These are phyloP conservation scores for Manis crassicaudata DNA, from an alignment of 2,797 vertebrate species.

Conservation along the genomic window DNA sequence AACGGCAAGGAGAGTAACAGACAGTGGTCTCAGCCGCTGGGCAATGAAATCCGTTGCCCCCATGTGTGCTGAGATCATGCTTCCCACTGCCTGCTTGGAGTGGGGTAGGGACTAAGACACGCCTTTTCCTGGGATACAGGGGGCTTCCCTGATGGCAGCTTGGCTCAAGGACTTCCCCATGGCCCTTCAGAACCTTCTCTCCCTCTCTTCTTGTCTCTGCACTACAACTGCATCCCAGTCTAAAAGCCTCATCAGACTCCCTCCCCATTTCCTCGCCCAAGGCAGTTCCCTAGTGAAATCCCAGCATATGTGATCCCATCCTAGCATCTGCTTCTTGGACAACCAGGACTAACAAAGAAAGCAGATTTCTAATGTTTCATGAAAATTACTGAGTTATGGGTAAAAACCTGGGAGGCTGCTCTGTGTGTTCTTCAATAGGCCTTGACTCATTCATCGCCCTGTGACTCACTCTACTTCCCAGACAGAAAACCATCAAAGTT, in stretches of 20 bases:
- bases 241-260: neutral
- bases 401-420: neutral
- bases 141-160: neutral
- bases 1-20: accelerated
- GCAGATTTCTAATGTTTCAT: neutral
- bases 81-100: neutral
- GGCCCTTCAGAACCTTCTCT: neutral
- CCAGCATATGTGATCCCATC: neutral
- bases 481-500: neutral
- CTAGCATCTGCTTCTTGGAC: constrained; percentile 34
- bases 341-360: neutral
- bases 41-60: neutral
- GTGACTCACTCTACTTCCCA: neutral
- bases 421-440: accelerated
- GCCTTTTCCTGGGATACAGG: neutral
- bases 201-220: neutral
- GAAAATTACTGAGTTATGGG: neutral
- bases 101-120: neutral
- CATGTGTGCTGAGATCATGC: accelerated
- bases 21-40: neutral
- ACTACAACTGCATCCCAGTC: neutral
- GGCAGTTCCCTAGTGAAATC: neutral
- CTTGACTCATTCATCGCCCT: neutral
- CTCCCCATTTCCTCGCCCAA: neutral
- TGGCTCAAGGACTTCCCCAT: neutral